phyloP scores from a whole-genome alignment of 1,140 invertebrate genomes.

The Laodelphax striatellus region DNA sequence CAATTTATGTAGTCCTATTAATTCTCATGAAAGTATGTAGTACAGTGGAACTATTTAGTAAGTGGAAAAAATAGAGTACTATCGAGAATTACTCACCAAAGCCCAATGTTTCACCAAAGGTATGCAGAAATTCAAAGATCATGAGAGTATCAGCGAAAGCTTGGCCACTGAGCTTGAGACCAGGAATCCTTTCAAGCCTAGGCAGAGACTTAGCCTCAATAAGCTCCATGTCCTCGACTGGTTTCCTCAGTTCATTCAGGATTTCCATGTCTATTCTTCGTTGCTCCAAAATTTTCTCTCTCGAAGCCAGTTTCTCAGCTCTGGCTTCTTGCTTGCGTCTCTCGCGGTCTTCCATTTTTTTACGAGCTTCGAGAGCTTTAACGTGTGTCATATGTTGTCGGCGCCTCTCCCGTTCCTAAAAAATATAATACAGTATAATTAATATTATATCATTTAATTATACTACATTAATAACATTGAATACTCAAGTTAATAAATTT shows the following conservation, averaged over 20 bases:
- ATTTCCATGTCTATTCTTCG: slow-evolving; percentile 74
- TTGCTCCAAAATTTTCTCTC: slow-evolving; percentile 74
- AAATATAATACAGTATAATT: too few relatives aligned
- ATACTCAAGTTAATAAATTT: too few relatives aligned
- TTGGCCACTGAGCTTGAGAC: slow-evolving; percentile 68
- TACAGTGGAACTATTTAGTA: too few relatives aligned
- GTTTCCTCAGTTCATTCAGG: slow-evolving; percentile 71
- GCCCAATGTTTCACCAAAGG: slow-evolving; percentile 86
- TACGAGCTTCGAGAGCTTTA: slow-evolving; percentile 70
- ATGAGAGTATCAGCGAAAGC: slow-evolving; percentile 86
- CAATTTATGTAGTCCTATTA: too few relatives aligned
- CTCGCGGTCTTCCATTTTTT: slow-evolving; percentile 80
- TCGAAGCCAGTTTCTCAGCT: slow-evolving; percentile 62
- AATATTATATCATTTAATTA: too few relatives aligned
- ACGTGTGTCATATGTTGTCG: slow-evolving; percentile 82
- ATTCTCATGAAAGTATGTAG: too few relatives aligned
- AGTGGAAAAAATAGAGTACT: too few relatives aligned
- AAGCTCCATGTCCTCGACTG: slow-evolving; percentile 74
- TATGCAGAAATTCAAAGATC: slow-evolving; percentile 91
- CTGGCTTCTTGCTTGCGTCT: slow-evolving; percentile 67
- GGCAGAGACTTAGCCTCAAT: slow-evolving; percentile 59
- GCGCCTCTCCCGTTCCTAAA: slow-evolving; percentile 77
- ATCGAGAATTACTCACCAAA: slow-evolving; percentile 51
- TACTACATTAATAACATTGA: too few relatives aligned
- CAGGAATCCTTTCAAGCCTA: slow-evolving; percentile 61